phyloP scores from a whole-genome alignment of 2,888 invertebrate species.

The Himalopsyche anomala region DNA sequence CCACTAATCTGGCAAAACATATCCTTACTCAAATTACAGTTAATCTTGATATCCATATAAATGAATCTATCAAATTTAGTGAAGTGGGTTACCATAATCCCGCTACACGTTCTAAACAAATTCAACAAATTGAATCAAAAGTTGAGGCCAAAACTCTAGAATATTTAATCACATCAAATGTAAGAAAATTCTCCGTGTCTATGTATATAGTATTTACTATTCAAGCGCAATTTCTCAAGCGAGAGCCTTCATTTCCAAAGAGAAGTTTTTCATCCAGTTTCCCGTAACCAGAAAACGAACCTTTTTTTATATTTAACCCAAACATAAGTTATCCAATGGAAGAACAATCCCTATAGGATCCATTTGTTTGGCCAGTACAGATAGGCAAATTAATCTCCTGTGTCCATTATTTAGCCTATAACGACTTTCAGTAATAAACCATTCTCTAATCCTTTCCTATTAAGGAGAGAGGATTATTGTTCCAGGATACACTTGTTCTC shows the following conservation, averaged over 20 bases:
- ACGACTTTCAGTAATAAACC: constrained; percentile 57
- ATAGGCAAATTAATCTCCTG: constrained; percentile 63
- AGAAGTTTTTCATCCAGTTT: constrained; percentile 32
- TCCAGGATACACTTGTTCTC: constrained; percentile 19
- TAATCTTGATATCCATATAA: background rate
- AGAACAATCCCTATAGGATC: constrained; percentile 58
- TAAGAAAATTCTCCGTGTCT: background rate
- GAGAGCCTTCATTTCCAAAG: background rate
- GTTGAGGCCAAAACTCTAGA: constrained; percentile 1
- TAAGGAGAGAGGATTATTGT: constrained; percentile 51
- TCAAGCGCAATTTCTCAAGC: constrained; percentile 20
- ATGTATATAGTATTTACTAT: constrained; percentile 32
- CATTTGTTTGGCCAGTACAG: constrained; percentile 50
- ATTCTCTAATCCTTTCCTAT: constrained; percentile 57
- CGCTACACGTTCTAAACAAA: constrained; percentile 13
- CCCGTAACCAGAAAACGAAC: constrained; percentile 21
- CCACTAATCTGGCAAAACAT: background rate
- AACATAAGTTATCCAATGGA: constrained; percentile 37
- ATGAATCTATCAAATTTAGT: constrained; percentile 2
- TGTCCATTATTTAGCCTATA: constrained; percentile 57
- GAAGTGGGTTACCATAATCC: background rate
- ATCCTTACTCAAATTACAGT: no score
- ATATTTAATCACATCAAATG: constrained; percentile 41
- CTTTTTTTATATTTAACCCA: constrained; percentile 42
- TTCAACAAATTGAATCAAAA: constrained; percentile 20